phyloP scores from a whole-genome alignment of 2,888 invertebrate genomes.

The Drosophila subsilvestris region DNA sequence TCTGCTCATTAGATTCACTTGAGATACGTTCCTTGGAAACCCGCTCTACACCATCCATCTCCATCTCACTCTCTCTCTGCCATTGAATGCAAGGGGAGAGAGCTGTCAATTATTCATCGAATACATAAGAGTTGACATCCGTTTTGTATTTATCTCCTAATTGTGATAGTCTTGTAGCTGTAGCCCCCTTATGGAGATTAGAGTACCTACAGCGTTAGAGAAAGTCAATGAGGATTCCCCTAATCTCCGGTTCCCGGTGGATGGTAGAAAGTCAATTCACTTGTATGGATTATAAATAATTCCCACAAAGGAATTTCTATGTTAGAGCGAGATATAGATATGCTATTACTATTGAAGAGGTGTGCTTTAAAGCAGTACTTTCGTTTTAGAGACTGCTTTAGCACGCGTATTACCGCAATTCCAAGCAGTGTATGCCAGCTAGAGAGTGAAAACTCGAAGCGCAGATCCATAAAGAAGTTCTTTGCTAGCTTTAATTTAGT shows the following conservation, averaged over 20 bases:
- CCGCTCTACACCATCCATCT: not conserved
- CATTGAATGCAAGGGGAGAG: not conserved
- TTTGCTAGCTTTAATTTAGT: too few relatives aligned
- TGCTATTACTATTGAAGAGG: too few relatives aligned
- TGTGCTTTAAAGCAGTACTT: not conserved
- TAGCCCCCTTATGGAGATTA: not conserved
- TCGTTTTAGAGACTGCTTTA: too few relatives aligned
- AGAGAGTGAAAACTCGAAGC: too few relatives aligned
- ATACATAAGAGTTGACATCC: slow-evolving; percentile 22
- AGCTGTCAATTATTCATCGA: slow-evolving; percentile 23
- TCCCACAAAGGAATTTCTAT: not conserved
- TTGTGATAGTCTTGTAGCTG: not conserved
- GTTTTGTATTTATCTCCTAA: slow-evolving; percentile 13
- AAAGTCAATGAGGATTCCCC: too few relatives aligned
- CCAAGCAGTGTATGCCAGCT: too few relatives aligned
- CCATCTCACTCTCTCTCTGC: not conserved
- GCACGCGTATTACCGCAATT: too few relatives aligned
- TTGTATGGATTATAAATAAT: not conserved
- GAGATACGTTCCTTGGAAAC: slow-evolving; percentile 27
- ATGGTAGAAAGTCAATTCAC: too few relatives aligned
- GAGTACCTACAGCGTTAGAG: too few relatives aligned
- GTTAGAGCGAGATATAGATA: not conserved
- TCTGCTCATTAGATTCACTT: slow-evolving; percentile 45
- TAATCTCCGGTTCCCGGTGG: too few relatives aligned
- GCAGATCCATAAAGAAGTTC: too few relatives aligned